A percentile compares a stretch with the other conserved stretches of the same genome.
Evolutionary conservation across 2,113 vertebrate genomes (phyloP).

Genomic region (Fregetta grallaria): DNA sequence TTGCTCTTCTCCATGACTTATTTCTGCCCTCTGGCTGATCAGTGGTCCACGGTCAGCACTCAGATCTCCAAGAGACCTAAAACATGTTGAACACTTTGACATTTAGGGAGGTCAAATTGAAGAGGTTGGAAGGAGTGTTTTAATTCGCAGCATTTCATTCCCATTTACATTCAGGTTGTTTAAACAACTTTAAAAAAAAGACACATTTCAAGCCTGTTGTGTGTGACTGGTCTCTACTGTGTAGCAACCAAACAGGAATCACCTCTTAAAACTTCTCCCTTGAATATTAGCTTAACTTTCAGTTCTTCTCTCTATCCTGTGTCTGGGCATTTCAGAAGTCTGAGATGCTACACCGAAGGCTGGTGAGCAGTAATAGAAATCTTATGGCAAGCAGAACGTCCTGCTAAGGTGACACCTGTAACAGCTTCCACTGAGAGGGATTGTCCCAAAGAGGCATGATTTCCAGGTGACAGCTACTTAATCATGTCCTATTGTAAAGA

Average conservation of each 20-base stretch:
- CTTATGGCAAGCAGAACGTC: neutral
- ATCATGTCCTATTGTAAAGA: neutral
- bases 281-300: neutral
- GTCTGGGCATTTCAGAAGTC: neutral
- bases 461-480: neutral
- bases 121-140: neutral
- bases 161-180: neutral
- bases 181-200: neutral
- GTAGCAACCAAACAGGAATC: neutral
- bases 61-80: neutral
- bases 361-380: neutral
- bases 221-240: neutral
- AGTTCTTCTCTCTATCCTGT: neutral
- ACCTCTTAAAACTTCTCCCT: neutral
- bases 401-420: neutral
- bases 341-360: neutral
- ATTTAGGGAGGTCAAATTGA: neutral
- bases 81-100: neutral
- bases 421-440: neutral
- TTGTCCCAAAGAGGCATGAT: neutral
- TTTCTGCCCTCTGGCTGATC: neutral
- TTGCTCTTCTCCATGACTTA: neutral
- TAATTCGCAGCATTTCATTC: neutral
- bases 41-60: neutral
- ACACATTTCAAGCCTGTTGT: neutral